phyloP scores from a whole-genome alignment of 2,888 invertebrate genomes.

The Macrosiphum euphorbiae region DNA sequence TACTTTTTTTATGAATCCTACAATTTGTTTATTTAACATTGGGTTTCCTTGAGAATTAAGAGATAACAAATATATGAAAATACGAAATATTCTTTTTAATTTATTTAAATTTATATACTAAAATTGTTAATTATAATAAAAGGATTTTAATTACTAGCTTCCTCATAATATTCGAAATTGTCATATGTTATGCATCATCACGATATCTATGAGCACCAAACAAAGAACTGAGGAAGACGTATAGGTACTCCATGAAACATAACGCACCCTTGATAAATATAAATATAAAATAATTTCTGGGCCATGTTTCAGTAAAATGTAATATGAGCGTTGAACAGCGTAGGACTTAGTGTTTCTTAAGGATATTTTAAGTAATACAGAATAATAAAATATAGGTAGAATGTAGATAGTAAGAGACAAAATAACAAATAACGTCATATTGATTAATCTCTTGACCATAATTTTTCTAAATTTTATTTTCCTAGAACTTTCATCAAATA shows the following conservation, averaged over 20 bases:
- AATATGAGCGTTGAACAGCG: neutral
- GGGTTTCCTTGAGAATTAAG: no score
- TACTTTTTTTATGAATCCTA: no score
- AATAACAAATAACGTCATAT: no score
- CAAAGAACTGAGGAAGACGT: neutral
- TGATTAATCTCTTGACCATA: neutral
- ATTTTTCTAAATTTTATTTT: neutral
- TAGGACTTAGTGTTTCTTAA: neutral
- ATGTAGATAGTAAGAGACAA: neutral
- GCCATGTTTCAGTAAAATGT: neutral
- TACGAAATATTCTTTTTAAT: no score
- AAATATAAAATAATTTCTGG: neutral
- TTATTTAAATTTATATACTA: no score
- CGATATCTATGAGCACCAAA: neutral
- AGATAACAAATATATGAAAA: no score
- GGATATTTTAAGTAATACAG: neutral
- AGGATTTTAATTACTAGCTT: neutral
- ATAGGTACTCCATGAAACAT: neutral
- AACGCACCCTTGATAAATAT: neutral
- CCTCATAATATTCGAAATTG: neutral
- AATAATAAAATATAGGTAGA: no score
- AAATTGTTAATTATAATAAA: no score
- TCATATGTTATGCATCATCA: neutral
- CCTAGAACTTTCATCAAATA: neutral
- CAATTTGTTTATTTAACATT: no score